phyloP scores from a whole-genome alignment of 2,113 vertebrate species.

The Chaetodon trifascialis region DNA sequence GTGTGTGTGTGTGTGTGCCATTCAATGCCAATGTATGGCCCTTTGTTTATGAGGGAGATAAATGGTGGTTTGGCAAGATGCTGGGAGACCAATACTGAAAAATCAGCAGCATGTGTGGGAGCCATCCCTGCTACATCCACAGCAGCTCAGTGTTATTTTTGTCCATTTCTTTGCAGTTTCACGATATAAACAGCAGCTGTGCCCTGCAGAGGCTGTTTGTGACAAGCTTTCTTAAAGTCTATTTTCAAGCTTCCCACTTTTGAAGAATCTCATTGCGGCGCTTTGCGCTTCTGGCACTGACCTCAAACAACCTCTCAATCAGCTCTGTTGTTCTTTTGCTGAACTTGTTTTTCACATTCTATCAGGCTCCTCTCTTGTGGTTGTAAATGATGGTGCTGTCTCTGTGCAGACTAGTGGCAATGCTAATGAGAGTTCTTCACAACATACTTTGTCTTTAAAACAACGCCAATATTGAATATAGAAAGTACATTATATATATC shows the following conservation, averaged over 20 bases:
- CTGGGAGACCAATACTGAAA: constrained; percentile 38
- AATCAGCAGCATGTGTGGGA: constrained; percentile 54
- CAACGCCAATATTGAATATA: neutral
- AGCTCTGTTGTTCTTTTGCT: neutral
- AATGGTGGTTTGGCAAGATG: constrained; percentile 53
- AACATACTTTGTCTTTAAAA: neutral
- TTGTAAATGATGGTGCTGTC: neutral
- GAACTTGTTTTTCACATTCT: neutral
- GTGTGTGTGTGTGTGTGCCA: constrained; percentile 7
- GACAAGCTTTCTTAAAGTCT: constrained; percentile 41
- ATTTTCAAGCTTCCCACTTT: constrained; percentile 47
- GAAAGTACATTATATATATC: neutral
- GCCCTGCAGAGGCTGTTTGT: constrained; percentile 12
- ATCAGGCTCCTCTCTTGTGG: neutral
- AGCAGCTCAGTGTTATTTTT: constrained; percentile 59
- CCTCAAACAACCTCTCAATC: constrained; percentile 30
- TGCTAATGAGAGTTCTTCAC: neutral
- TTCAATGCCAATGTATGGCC: constrained; percentile 53
- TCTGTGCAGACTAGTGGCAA: neutral
- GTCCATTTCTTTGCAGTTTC: constrained; percentile 27
- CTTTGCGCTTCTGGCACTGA: constrained; percentile 4
- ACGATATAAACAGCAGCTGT: constrained; percentile 20
- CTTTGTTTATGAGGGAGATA: constrained; percentile 63
- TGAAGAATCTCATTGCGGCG: constrained; percentile 3
- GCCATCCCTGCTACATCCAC: constrained; percentile 34